These are phyloP conservation scores for Acrocera orbiculus DNA, from an alignment of 2,888 invertebrate genomes.

Conservation along the genomic window DNA sequence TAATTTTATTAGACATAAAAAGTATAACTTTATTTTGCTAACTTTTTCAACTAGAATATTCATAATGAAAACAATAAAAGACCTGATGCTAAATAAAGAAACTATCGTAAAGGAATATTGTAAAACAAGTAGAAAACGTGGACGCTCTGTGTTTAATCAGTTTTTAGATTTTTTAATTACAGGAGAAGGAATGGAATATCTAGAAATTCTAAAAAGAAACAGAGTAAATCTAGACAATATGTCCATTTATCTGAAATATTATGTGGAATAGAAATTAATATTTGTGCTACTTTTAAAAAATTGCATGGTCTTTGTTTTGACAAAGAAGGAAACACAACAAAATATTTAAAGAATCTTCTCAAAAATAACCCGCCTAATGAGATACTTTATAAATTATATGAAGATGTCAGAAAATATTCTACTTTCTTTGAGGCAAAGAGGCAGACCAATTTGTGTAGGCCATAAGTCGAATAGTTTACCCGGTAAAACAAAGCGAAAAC, in stretches of 20 bases:
- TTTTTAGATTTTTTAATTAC: slow-evolving; percentile 20
- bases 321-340: slow-evolving; percentile 18
- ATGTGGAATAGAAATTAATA: slow-evolving; percentile 16
- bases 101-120: no score
- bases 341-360: slow-evolving; percentile 19
- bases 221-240: slow-evolving; percentile 18
- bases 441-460: no score
- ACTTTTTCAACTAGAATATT: no score
- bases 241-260: slow-evolving; percentile 15
- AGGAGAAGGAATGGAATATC: slow-evolving; percentile 19
- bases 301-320: slow-evolving; percentile 20
- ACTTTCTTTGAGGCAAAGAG: no score
- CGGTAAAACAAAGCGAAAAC: no score
- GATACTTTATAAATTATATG: slow-evolving; percentile 15
- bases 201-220: slow-evolving; percentile 16
- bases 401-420: slow-evolving; percentile 17
- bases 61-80: no score
- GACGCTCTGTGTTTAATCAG: slow-evolving; percentile 17
- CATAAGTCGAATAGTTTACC: no score
- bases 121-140: slow-evolving; percentile 19
- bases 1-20: no score
- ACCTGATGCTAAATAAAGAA: no score
- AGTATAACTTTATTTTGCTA: no score
- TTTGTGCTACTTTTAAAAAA: slow-evolving; percentile 16
- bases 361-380: slow-evolving; percentile 12